These are phyloP conservation scores for Drosophila sechellia DNA, from an alignment of 1,140 invertebrate species.

Conservation along the genomic window DNA sequence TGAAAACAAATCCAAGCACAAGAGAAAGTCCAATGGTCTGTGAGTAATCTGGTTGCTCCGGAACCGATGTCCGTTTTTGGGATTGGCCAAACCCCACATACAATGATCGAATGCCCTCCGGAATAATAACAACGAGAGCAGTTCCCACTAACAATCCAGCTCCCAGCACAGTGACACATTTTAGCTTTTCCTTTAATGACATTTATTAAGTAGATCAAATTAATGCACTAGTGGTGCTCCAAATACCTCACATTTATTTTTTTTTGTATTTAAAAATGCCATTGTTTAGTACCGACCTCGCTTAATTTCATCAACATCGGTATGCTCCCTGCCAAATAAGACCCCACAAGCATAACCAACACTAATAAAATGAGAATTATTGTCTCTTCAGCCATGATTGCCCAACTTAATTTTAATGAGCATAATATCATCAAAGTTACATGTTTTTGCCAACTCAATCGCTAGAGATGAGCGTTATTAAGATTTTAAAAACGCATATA, in stretches of 20 bases:
- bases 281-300: conserved; percentile 87
- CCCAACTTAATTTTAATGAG: not conserved
- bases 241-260: too few relatives aligned
- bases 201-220: too few relatives aligned
- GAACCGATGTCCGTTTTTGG: conserved; percentile 9
- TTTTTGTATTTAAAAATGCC: too few relatives aligned
- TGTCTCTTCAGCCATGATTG: conserved; percentile 88
- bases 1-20: conserved; percentile 95
- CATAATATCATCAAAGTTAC: conserved; percentile 16
- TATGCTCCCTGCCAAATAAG: conserved; percentile 96
- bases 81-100: conserved; percentile 81
- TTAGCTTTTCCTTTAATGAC: conserved; percentile 92
- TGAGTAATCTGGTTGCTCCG: conserved; percentile 85
- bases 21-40: conserved; percentile 88
- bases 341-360: conserved; percentile 97
- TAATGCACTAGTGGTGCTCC: too few relatives aligned
- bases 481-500: not conserved
- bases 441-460: conserved; percentile 65
- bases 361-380: conserved; percentile 91
- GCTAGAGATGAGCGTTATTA: not conserved
- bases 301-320: conserved; percentile 96
- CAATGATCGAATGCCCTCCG: conserved; percentile 97
- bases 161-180: conserved; percentile 97
- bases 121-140: conserved; percentile 98
- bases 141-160: conserved; percentile 99